These are phyloP conservation scores for Zalophus californianus DNA, from an alignment of 2,797 vertebrate species.

Conservation along the genomic window DNA sequence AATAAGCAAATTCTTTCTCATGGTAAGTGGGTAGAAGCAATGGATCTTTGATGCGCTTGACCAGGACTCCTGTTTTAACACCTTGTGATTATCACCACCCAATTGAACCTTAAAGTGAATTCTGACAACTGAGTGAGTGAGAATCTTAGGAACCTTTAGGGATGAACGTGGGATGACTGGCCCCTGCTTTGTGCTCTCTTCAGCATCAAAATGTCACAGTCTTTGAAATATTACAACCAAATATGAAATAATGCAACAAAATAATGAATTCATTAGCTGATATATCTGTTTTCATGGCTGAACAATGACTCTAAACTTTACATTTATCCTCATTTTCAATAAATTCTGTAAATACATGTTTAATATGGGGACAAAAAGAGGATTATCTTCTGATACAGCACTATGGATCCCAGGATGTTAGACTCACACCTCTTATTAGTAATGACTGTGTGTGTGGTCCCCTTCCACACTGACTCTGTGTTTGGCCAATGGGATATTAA, in stretches of 20 bases:
- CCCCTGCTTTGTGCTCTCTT: background rate
- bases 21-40: background rate
- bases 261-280: background rate
- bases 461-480: background rate
- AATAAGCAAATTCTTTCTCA: background rate
- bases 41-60: background rate
- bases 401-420: background rate
- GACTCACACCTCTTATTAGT: background rate
- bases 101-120: background rate
- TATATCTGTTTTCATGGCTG: background rate
- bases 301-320: constrained; percentile 11
- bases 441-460: background rate
- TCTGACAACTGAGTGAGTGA: background rate
- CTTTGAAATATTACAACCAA: background rate
- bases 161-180: background rate
- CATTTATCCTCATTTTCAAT: background rate
- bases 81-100: background rate
- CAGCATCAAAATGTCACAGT: background rate
- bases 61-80: background rate
- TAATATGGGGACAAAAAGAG: background rate
- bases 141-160: background rate
- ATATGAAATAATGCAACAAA: background rate
- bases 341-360: background rate
- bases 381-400: background rate
- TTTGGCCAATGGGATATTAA: background rate